Evolutionary conservation across 2,113 vertebrate species (phyloP), one percentile per base, ranked within the genome.

Genomic region (Misgurnus anguillicaudatus): DNA sequence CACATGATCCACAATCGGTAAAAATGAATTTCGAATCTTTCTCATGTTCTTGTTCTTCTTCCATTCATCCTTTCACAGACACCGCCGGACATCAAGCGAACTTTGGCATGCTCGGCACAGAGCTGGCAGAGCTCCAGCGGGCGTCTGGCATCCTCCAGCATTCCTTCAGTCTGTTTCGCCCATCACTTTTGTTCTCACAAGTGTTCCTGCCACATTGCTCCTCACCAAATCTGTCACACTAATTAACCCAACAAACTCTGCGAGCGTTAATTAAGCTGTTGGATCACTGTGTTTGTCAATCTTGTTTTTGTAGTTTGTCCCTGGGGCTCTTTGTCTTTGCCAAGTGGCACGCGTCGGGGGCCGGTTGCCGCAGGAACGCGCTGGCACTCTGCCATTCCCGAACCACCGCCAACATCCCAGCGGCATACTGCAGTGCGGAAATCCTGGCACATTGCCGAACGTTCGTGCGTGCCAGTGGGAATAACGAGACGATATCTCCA

Each of bases 201-300:
- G 55, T 75, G 82, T 80, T 75, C 69, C 69, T 78, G 68, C 45
- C 69, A 74, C 69, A 69, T 78, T 78, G 66, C 71, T 84, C 76
- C 71, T 82, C 80, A 76, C 76, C 71, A 81, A 79, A 84, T 84
- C 83, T 79, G 83, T 84, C 83, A 84, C 72, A 78, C 76, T 81
- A 84, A 84, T 84, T 84, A 84, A 84, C 83, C 83, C 83, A 84
- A 82, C 80, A 81, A 84, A 84, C 79, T 84, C 82, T 45, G 70
- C 31, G 41, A 72, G 79, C 79, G 83, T 84, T 84, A 84, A 84
- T 84, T 84, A 84, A 84, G 83, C 83, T 76, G 78, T 84, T 74
- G 62, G 79, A 84, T 84, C 78, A 80, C 74, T 77, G 76, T 81
- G 75, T 84, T 84, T 84, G 76, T 79, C 80, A 73, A 67, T 79